Conservation (phyloP, 2,113 vertebrate species). For the Rissa tridactyla region DNA sequence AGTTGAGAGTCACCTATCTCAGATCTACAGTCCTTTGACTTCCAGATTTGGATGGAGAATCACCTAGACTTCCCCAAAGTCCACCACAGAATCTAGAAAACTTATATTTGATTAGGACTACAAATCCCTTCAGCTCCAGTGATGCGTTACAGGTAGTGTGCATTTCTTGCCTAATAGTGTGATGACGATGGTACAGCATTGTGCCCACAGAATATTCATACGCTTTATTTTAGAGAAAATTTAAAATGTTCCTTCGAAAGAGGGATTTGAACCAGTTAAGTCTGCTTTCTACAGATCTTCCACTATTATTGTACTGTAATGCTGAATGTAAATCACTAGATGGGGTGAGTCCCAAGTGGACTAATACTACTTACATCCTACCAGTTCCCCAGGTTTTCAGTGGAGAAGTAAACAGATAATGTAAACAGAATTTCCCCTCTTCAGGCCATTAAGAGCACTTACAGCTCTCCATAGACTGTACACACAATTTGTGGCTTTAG, state of each 20-base stretch:
- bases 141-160: neutral
- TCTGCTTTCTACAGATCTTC: neutral
- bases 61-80: neutral
- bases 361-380: neutral
- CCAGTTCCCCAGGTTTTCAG: neutral
- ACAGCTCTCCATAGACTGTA: neutral
- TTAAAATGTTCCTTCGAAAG: neutral
- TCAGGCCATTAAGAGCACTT: neutral
- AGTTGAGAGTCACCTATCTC: neutral
- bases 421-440: neutral
- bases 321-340: neutral
- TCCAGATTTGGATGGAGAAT: neutral
- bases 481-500: neutral
- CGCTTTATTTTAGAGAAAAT: neutral
- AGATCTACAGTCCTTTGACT: neutral
- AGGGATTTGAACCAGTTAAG: neutral
- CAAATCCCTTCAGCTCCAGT: neutral
- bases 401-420: neutral
- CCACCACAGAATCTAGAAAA: neutral
- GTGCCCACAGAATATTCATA: accelerated
- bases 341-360: accelerated
- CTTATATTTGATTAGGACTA: neutral
- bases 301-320: neutral
- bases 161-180: neutral
- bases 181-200: neutral